These are phyloP conservation scores for Erannis defoliaria DNA, from an alignment of 2,888 invertebrate genomes.

Conservation along the genomic window DNA sequence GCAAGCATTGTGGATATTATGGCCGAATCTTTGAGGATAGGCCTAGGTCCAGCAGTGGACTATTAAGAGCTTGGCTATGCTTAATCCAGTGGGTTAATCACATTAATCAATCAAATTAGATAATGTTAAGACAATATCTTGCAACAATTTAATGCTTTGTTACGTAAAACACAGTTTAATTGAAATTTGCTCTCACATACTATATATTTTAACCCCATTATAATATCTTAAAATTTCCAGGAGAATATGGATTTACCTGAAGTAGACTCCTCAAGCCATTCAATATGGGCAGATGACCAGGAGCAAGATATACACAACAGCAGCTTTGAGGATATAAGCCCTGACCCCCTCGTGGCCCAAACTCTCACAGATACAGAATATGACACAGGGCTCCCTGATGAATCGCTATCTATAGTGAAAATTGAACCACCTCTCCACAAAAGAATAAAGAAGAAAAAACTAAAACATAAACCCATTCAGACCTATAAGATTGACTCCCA, in stretches of 20 bases:
- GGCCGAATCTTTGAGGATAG: no score
- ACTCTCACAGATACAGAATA: constrained; percentile 65
- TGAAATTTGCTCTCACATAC: not conserved
- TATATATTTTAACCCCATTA: not conserved
- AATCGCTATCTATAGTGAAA: constrained; percentile 46
- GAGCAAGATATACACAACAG: constrained; percentile 45
- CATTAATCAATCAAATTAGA: no score
- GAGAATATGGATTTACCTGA: constrained; percentile 64
- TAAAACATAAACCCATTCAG: constrained; percentile 53
- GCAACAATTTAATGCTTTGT: not conserved
- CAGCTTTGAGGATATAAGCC: constrained; percentile 57
- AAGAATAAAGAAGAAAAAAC: constrained; percentile 66
- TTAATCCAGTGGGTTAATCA: no score
- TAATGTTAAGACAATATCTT: no score
- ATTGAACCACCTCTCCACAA: constrained; percentile 51
- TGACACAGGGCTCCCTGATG: constrained; percentile 54
- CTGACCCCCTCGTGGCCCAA: constrained; percentile 66
- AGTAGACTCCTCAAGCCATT: constrained; percentile 66
- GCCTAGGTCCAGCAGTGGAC: no score
- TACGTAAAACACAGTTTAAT: no score
- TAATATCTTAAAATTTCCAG: constrained; percentile 35
- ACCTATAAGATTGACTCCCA: constrained; percentile 50
- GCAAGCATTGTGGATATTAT: no score
- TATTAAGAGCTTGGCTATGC: no score
- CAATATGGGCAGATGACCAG: constrained; percentile 65